Evolutionary conservation across 2,113 vertebrate genomes (phyloP).

Genomic region (Osmerus mordax): DNA sequence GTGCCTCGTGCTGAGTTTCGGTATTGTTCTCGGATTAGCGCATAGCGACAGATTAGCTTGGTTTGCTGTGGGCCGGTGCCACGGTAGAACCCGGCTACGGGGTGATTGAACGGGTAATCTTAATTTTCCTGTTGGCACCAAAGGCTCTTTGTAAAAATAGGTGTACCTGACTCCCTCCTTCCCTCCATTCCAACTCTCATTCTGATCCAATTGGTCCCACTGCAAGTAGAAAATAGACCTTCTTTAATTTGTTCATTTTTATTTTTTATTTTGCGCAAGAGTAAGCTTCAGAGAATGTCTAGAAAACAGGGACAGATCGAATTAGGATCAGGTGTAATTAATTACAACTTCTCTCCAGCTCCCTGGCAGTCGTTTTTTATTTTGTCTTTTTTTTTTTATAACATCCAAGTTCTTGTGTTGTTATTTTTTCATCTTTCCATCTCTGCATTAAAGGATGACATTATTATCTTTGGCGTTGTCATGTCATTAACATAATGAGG

Average conservation of each 20-base stretch:
- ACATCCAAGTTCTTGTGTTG: neutral
- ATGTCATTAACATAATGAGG: constrained; percentile 21
- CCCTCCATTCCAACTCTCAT: constrained; percentile 17
- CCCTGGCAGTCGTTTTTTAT: neutral
- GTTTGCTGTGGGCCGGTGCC: constrained; percentile 27
- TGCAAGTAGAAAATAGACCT: constrained; percentile 42
- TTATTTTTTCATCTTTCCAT: constrained; percentile 18
- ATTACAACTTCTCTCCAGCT: constrained; percentile 17
- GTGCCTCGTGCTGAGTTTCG: constrained; percentile 5
- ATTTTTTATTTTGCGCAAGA: constrained; percentile 17
- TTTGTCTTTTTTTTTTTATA: neutral
- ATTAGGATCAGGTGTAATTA: constrained; percentile 21
- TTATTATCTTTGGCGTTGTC: constrained; percentile 30
- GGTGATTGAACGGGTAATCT: constrained; percentile 44
- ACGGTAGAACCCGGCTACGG: constrained; percentile 11
- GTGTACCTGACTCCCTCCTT: constrained; percentile 33
- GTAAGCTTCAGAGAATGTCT: constrained; percentile 41
- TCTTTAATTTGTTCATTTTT: constrained; percentile 37
- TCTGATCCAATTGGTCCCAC: constrained; percentile 46
- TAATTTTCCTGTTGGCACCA: constrained; percentile 37
- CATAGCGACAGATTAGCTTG: neutral
- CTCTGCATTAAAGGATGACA: constrained; percentile 18
- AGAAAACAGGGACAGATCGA: constrained; percentile 31
- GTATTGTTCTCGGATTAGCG: constrained; percentile 11
- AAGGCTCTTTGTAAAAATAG: constrained; percentile 34